A percentile compares a stretch with the other conserved stretches of the same genome.
Evolutionary conservation across 2,888 invertebrate species (phyloP).

Genomic region (Pecten maximus): DNA sequence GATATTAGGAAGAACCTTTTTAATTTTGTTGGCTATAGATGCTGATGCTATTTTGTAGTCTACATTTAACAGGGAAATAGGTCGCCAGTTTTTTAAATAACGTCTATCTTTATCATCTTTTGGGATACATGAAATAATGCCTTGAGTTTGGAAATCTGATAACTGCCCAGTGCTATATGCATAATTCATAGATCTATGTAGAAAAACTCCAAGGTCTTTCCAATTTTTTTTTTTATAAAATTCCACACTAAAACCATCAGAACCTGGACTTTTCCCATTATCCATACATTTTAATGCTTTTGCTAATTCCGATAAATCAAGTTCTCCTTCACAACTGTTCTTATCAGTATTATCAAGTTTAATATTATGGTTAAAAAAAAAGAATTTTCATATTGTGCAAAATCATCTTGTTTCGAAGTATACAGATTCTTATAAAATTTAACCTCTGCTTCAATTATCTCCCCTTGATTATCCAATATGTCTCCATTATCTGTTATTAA

Average conservation of each 20-base stretch:
- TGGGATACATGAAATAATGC: slow-evolving; percentile 17
- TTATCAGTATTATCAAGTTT: not conserved
- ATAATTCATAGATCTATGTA: slow-evolving; percentile 10
- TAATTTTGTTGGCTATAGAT: not conserved
- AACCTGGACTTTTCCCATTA: not conserved
- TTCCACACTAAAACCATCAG: not conserved
- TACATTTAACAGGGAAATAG: not conserved
- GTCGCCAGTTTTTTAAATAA: not conserved
- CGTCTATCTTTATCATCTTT: not conserved
- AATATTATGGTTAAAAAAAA: not conserved
- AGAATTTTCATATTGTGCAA: not conserved
- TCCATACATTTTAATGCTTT: slow-evolving; percentile 1
- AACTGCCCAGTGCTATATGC: not conserved
- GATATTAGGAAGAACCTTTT: not conserved
- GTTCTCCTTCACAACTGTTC: not conserved
- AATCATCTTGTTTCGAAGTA: not conserved
- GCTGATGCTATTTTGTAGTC: slow-evolving; percentile 16
- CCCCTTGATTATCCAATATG: not conserved
- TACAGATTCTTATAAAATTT: not conserved
- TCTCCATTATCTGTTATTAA: not conserved
- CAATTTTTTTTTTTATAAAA: not conserved
- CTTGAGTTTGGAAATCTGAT: not conserved
- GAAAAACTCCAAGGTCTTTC: not conserved
- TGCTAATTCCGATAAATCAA: not conserved
- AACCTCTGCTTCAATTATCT: not conserved